A percentile compares a stretch with the other conserved stretches of the same genome.
These are phyloP conservation scores for Ephialtes manifestator DNA, from an alignment of 2,888 invertebrate species.

Conservation along the genomic window DNA sequence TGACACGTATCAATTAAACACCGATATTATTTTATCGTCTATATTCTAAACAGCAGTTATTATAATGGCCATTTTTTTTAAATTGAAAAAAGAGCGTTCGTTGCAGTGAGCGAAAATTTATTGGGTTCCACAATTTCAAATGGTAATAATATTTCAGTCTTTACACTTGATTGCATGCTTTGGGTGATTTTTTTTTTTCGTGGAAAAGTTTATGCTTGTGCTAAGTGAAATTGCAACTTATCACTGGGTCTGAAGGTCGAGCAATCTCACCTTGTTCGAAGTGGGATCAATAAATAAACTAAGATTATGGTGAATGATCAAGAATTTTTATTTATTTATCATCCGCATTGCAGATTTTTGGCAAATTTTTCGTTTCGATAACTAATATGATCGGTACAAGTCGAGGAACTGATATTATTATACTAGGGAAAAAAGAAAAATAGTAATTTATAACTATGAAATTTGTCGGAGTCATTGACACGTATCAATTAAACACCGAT, in stretches of 20 bases:
- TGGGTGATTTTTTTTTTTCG: not conserved
- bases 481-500: no score
- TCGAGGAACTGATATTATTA: no score
- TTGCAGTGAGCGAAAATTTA: not conserved
- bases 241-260: constrained; percentile 5
- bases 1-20: constrained; percentile 38
- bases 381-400: no score
- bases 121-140: not conserved
- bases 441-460: no score
- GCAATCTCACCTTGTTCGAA: not conserved
- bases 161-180: constrained; percentile 6
- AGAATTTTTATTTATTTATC: no score
- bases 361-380: no score
- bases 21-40: constrained; percentile 10
- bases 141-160: constrained; percentile 11
- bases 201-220: not conserved
- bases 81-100: no score
- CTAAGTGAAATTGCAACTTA: constrained; percentile 31
- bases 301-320: no score
- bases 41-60: not conserved
- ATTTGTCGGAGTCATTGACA: no score
- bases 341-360: no score
- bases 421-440: no score
- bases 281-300: not conserved
- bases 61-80: not conserved